These are phyloP conservation scores for Phataginus tetradactyla DNA, from an alignment of 2,797 vertebrate species.

Conservation along the genomic window DNA sequence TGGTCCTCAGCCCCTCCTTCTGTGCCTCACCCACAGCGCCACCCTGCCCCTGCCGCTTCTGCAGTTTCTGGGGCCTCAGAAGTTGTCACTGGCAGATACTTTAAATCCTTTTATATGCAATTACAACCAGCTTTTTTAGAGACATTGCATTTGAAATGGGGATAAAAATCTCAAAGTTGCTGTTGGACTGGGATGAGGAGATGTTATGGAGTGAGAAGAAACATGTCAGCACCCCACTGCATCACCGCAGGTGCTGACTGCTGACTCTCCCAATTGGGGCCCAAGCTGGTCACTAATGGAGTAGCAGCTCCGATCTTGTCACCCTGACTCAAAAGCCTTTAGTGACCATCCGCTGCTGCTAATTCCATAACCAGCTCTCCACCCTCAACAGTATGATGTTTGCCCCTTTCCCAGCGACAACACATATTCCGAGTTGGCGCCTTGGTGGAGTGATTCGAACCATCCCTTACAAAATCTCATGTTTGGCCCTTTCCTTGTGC, in stretches of 20 bases:
- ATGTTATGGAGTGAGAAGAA: not conserved
- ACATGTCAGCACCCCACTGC: not conserved
- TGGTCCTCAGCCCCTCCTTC: not conserved
- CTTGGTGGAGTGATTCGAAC: not conserved
- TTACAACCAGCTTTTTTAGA: not conserved
- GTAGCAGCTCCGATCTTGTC: not conserved
- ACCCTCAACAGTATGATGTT: not conserved
- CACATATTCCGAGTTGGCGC: not conserved
- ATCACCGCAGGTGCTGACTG: fast-evolving
- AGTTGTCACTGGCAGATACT: not conserved
- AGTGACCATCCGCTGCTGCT: not conserved
- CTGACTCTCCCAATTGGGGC: not conserved
- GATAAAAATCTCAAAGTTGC: not conserved
- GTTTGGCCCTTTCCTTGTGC: not conserved
- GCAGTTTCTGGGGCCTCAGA: not conserved
- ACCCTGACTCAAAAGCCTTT: not conserved
- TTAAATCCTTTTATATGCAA: not conserved
- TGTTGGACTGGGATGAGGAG: not conserved
- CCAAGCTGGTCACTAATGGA: not conserved
- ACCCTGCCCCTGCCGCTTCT: too few relatives aligned
- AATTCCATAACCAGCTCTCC: not conserved
- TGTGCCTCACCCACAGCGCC: not conserved
- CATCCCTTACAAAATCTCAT: not conserved
- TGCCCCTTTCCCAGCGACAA: not conserved
- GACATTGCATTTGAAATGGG: not conserved